phyloP scores from a whole-genome alignment of 2,797 vertebrate species.

The Pseudomugil gertrudae region DNA sequence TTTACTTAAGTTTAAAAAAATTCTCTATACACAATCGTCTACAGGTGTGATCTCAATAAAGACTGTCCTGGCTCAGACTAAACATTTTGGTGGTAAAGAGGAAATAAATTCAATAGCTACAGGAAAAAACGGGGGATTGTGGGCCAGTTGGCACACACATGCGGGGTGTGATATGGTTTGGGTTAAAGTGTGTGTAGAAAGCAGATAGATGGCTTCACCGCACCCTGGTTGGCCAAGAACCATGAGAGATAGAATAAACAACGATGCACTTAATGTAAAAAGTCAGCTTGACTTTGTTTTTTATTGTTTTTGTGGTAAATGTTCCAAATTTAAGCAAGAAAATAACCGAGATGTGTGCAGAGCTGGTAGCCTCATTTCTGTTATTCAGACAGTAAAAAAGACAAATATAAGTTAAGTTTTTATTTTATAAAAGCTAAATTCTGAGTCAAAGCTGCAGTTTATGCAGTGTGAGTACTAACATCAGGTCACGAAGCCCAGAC shows the following conservation, averaged over 20 bases:
- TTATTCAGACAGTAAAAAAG: too few species aligned
- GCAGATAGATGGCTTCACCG: conserved; percentile 54
- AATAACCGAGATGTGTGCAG: too few species aligned
- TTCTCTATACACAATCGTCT: too few species aligned
- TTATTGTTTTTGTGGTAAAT: not conserved
- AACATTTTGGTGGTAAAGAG: not conserved
- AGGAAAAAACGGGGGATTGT: not conserved
- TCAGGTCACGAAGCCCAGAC: too few species aligned
- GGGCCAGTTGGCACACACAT: conserved; percentile 27
- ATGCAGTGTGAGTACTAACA: too few species aligned
- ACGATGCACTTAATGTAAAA: not conserved
- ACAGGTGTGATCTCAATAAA: conserved; percentile 25
- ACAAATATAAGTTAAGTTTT: conserved; percentile 32
- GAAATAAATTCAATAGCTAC: not conserved
- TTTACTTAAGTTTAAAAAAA: too few species aligned
- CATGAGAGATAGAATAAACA: conserved; percentile 2
- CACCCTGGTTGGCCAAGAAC: conserved; percentile 52
- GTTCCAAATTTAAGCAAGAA: not conserved
- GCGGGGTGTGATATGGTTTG: conserved; percentile 34
- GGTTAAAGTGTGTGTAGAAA: conserved; percentile 27
- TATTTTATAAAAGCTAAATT: conserved; percentile 41
- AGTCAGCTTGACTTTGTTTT: not conserved
- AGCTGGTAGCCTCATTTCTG: too few species aligned
- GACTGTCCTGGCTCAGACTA: not conserved
- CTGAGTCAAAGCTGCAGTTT: not conserved